Evolutionary conservation across 2,888 invertebrate genomes (phyloP).

Genomic region (Ennomos fuscantarius): DNA sequence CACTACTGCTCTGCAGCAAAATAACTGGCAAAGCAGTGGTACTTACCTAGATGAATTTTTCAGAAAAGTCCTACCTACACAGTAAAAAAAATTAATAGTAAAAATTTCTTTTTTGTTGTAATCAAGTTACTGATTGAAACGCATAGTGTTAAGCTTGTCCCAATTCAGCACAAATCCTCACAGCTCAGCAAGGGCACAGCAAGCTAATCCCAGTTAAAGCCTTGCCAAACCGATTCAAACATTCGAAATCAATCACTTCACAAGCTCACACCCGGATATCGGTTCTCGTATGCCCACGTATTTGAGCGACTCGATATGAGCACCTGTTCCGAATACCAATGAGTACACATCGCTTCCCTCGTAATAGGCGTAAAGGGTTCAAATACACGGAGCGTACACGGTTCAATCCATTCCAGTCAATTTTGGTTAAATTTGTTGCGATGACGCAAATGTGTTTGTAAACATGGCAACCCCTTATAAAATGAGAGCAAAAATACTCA

Average conservation of each 20-base stretch:
- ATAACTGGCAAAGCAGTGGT: no score
- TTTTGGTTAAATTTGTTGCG: not conserved
- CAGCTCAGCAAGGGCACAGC: no score
- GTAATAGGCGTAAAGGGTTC: slow-evolving; percentile 17
- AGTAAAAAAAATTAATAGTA: no score
- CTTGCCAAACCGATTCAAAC: not conserved
- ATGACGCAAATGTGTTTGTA: not conserved
- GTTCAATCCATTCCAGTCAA: slow-evolving; percentile 24
- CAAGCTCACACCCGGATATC: slow-evolving; percentile 5
- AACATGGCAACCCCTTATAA: not conserved
- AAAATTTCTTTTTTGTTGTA: no score
- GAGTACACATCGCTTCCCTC: slow-evolving; percentile 39
- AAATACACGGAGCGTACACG: slow-evolving; percentile 6
- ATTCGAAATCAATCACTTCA: slow-evolving; percentile 13
- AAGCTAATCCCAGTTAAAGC: no score
- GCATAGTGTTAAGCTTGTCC: no score
- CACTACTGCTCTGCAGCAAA: no score
- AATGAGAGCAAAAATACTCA: no score
- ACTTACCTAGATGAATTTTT: no score
- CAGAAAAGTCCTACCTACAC: no score
- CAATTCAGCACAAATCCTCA: no score
- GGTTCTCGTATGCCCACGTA: slow-evolving; percentile 24
- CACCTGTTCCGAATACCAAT: slow-evolving; percentile 51
- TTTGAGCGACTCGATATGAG: slow-evolving; percentile 39
- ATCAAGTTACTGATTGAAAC: no score